Evolutionary conservation across 2,113 vertebrate species (phyloP).

Genomic region (Polyodon spathula): DNA sequence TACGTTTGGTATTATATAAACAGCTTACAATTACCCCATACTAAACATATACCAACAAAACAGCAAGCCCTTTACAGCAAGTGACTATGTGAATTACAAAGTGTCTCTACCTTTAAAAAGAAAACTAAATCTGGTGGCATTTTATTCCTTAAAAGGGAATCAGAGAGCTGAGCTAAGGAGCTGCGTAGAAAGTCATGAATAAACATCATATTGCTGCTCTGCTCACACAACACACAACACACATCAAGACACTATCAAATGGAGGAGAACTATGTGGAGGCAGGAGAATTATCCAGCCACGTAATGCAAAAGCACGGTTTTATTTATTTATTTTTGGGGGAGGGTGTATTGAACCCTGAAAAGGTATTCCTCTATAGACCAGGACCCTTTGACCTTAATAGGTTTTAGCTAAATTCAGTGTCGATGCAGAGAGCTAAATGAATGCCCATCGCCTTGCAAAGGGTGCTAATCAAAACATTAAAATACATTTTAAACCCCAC

Average conservation of each 20-base stretch:
- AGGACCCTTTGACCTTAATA: slow-evolving; percentile 23
- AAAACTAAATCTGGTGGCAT: slow-evolving; percentile 56
- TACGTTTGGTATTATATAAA: too few relatives aligned
- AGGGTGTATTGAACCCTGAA: slow-evolving; percentile 34
- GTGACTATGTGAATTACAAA: too few relatives aligned
- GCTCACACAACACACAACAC: slow-evolving; percentile 62
- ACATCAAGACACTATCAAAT: slow-evolving; percentile 60
- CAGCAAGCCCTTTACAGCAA: too few relatives aligned
- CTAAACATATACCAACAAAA: too few relatives aligned
- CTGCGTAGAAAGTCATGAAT: slow-evolving; percentile 63
- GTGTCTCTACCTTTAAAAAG: slow-evolving; percentile 50
- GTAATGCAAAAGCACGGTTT: slow-evolving; percentile 38
- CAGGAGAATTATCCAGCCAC: slow-evolving; percentile 53
- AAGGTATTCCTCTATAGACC: slow-evolving; percentile 48
- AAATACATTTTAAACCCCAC: too few relatives aligned
- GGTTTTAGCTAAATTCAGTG: too few relatives aligned
- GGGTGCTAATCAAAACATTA: too few relatives aligned
- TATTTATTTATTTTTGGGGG: slow-evolving; percentile 42
- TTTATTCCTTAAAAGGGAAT: slow-evolving; percentile 68
- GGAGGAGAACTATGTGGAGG: slow-evolving; percentile 59
- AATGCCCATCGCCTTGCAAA: too few relatives aligned
- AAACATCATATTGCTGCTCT: slow-evolving; percentile 57
- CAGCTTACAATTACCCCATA: too few relatives aligned
- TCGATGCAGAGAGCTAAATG: too few relatives aligned
- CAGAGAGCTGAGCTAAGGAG: slow-evolving; percentile 49